phyloP scores from a whole-genome alignment of 2,888 invertebrate genomes.

The Xanthia togata region DNA sequence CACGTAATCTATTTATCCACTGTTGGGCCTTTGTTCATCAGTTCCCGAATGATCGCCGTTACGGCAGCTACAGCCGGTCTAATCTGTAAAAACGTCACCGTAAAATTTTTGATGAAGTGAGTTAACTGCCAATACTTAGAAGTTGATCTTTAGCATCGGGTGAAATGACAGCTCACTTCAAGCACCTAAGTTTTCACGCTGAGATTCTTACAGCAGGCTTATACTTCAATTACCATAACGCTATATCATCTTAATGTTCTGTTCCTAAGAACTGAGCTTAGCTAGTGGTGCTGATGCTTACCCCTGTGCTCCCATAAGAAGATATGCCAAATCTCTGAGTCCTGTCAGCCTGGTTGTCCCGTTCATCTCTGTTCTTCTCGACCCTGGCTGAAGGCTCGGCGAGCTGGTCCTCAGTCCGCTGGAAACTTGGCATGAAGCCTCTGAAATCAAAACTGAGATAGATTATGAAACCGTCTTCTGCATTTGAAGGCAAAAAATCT shows the following conservation, averaged over 20 bases:
- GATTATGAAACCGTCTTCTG: slow-evolving; percentile 45
- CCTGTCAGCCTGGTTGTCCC: slow-evolving; percentile 82
- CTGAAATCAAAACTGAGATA: slow-evolving; percentile 80
- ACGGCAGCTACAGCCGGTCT: neutral
- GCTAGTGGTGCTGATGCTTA: slow-evolving; percentile 57
- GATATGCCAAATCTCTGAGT: slow-evolving; percentile 90
- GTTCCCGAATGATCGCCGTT: too few species aligned
- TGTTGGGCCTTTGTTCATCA: neutral
- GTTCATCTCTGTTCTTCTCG: slow-evolving; percentile 79
- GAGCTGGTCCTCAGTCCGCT: slow-evolving; percentile 86
- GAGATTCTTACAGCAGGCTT: too few species aligned
- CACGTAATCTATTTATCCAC: neutral
- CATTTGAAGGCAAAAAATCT: neutral
- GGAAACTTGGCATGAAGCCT: slow-evolving; percentile 85
- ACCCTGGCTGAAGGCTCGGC: slow-evolving; percentile 86
- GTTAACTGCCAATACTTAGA: neutral
- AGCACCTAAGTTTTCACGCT: too few species aligned
- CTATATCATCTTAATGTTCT: neutral
- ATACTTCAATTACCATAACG: too few species aligned
- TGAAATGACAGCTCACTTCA: too few species aligned
- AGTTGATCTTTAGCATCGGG: too few species aligned
- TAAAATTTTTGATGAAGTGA: neutral
- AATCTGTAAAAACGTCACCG: neutral
- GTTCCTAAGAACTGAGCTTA: neutral
- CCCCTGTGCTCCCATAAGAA: slow-evolving; percentile 88